phyloP scores from a whole-genome alignment of 1,140 invertebrate genomes.

The Proctacanthus coquilletti region DNA sequence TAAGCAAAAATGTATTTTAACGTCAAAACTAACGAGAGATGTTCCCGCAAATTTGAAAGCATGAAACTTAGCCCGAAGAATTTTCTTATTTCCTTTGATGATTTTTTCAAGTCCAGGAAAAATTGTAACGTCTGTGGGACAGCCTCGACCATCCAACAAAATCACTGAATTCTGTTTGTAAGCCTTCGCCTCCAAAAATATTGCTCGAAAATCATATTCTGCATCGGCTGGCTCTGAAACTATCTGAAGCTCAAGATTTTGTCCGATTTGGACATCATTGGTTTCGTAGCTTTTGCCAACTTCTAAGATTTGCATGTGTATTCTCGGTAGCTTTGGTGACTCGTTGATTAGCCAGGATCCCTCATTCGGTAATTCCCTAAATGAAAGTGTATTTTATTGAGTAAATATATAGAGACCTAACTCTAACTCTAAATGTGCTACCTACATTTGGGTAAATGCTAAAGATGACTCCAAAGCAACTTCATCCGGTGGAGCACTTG shows the following conservation, averaged over 20 bases:
- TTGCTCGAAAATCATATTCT: constrained; percentile 17
- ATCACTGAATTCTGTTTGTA: constrained; percentile 33
- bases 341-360: constrained; percentile 17
- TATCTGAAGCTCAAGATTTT: constrained; percentile 23
- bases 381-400: neutral
- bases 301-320: constrained; percentile 22
- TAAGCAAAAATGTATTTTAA: constrained; percentile 33
- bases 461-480: constrained; percentile 23
- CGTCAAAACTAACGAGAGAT: constrained; percentile 32
- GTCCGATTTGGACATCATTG: constrained; percentile 25
- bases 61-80: constrained; percentile 29
- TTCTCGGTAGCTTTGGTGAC: constrained; percentile 15
- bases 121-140: constrained; percentile 38
- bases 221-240: constrained; percentile 19
- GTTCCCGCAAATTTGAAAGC: constrained; percentile 36
- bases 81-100: constrained; percentile 19
- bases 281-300: constrained; percentile 22
- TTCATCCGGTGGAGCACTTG: constrained; percentile 15
- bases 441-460: constrained; percentile 19
- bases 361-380: constrained; percentile 15
- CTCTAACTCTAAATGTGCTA: neutral
- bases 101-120: constrained; percentile 25
- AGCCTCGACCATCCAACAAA: constrained; percentile 42
- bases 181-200: constrained; percentile 30
- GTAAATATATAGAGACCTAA: constrained; percentile 1